These are phyloP conservation scores for Brachionus rotundiformis DNA, from an alignment of 1,140 invertebrate species.

Conservation along the genomic window DNA sequence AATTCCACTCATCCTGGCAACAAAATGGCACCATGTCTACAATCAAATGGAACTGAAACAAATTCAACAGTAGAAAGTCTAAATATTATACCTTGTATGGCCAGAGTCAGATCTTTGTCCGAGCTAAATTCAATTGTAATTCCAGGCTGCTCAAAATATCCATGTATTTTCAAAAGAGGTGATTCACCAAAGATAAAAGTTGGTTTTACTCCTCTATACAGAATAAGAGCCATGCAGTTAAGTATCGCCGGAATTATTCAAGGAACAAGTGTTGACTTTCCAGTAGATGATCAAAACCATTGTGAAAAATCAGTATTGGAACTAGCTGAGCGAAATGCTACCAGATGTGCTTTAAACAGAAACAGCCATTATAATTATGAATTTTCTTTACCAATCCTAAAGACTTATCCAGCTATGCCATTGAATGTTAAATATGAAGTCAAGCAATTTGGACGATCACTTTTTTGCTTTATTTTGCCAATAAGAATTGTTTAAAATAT, in stretches of 20 bases:
- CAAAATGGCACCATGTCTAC: slow-evolving; percentile 12
- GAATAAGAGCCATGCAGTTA: slow-evolving; percentile 2
- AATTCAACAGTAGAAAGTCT: not conserved
- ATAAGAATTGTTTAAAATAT: slow-evolving; percentile 16
- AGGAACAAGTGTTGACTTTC: not conserved
- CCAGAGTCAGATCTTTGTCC: not conserved
- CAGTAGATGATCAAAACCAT: slow-evolving; percentile 22
- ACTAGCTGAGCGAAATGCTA: not conserved
- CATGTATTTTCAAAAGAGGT: slow-evolving; percentile 10
- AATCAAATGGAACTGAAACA: not conserved
- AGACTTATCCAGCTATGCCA: slow-evolving; percentile 20
- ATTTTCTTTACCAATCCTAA: slow-evolving; percentile 43
- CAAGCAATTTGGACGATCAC: not conserved
- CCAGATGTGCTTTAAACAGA: not conserved
- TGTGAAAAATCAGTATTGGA: not conserved
- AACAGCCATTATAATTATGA: not conserved
- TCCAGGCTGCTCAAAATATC: slow-evolving; percentile 16
- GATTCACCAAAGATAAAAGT: slow-evolving; percentile 9
- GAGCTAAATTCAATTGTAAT: not conserved
- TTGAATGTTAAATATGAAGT: slow-evolving; percentile 36
- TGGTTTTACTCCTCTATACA: not conserved
- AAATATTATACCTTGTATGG: not conserved
- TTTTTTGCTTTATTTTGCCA: slow-evolving; percentile 22
- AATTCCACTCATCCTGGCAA: slow-evolving; percentile 16
- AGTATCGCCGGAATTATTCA: slow-evolving; percentile 27